Base-by-base conservation (phyloP, 2,797 vertebrate species). In the Urocyon cinereoargenteus region DNA sequence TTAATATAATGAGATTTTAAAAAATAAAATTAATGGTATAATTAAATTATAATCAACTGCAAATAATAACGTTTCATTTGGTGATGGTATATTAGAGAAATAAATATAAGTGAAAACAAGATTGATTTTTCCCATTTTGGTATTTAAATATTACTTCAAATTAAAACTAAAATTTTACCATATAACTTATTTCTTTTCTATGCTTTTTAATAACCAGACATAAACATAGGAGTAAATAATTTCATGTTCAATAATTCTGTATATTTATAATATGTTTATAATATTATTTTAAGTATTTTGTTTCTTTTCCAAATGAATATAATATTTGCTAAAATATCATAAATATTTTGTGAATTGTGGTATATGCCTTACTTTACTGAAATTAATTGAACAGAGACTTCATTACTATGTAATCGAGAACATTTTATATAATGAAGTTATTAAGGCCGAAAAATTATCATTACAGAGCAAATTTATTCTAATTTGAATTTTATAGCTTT, bases 61-160 rank as follows among this genome's bases (percentile, higher is more conserved):
- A 92, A 13, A 8, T 51, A 72, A 87, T 66, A 86, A 75, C 81
- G 0, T 87, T 81, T 94, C n/a, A 78, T 92, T 83, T 97, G 64
- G 59, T 94, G 73, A 70, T 79, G 18, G 4, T 34, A 36, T 85
- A 53, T 78, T 87, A 84, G n/a, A 68, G 11, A 94, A 94, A 92
- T 49, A 83, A 49, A 83, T 66, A 7, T 90, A 88, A 93, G 14
- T 84, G 14, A 59, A 96, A 94, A 73, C 1, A 79, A 88, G 31
- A 64, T 62, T 40, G 2, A 21, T 61, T 49, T 75, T 92, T 95
- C 14, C 12, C 12, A 82, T 40, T 78, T 97, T 9, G 77, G 36
- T 22, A 90, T 64, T 62, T 53, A 70, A 85, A 59, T 61, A 13
- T 68, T 89, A 96, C 16, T 13, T 87, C 34, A 77, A 90, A 40